Evolutionary conservation across 2,113 vertebrate species (phyloP).

Genomic region (Dicaeum eximium): DNA sequence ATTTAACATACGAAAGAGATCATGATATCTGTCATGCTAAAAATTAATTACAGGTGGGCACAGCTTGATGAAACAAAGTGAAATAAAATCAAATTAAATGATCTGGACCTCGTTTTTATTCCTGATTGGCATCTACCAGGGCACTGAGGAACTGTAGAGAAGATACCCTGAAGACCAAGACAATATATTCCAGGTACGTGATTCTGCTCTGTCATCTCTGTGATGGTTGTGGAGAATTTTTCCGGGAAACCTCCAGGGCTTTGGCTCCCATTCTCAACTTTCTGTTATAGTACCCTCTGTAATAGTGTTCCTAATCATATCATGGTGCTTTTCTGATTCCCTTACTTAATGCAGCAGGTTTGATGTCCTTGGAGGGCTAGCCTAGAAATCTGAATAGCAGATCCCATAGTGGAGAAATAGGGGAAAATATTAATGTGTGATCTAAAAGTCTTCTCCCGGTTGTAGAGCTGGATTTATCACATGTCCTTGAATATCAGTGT

Average conservation of each 20-base stretch:
- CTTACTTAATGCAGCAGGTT: not conserved
- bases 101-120: not conserved
- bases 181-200: not conserved
- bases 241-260: not conserved
- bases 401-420: not conserved
- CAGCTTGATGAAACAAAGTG: not conserved
- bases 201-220: not conserved
- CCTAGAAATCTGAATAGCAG: not conserved
- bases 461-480: not conserved
- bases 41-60: not conserved
- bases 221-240: not conserved
- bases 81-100: not conserved
- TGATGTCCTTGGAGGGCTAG: not conserved
- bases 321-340: not conserved
- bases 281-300: not conserved
- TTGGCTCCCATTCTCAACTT: not conserved
- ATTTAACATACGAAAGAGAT: not conserved
- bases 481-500: not conserved
- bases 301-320: not conserved
- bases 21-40: not conserved
- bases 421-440: not conserved
- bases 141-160: not conserved
- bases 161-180: not conserved
- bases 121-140: not conserved
- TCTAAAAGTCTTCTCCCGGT: not conserved